These are phyloP conservation scores for Zonitis immaculata DNA, from an alignment of 2,888 invertebrate genomes.

Conservation along the genomic window DNA sequence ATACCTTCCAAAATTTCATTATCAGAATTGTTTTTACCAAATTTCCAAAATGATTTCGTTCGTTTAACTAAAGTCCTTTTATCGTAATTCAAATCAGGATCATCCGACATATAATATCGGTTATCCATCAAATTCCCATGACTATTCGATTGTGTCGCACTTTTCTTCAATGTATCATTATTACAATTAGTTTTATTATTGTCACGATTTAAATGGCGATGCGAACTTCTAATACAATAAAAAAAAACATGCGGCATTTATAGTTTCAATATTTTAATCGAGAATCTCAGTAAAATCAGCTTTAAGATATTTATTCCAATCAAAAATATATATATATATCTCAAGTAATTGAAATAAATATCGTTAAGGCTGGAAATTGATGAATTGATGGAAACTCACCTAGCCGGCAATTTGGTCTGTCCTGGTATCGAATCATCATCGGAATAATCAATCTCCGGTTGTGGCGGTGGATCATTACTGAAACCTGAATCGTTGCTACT, in stretches of 20 bases:
- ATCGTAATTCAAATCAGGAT: constrained; percentile 56
- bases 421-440: constrained; percentile 74
- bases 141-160: constrained; percentile 41
- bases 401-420: constrained; percentile 55
- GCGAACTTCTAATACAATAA: constrained; percentile 11
- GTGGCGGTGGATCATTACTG: constrained; percentile 81
- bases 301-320: too few species aligned
- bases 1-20: constrained; percentile 79
- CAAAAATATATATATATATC: too few species aligned
- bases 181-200: too few species aligned
- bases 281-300: too few species aligned
- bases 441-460: constrained; percentile 86
- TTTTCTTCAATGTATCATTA: constrained; percentile 34
- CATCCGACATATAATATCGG: constrained; percentile 53
- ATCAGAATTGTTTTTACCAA: constrained; percentile 63
- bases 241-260: constrained; percentile 6
- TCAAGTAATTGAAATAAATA: not conserved
- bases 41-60: constrained; percentile 83
- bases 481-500: constrained; percentile 91
- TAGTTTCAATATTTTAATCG: too few species aligned
- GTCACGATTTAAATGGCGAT: constrained; percentile 33
- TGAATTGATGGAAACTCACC: constrained; percentile 43
- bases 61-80: constrained; percentile 68
- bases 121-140: constrained; percentile 45
- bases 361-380: not conserved